These are phyloP conservation scores for Bos javanicus DNA, from an alignment of 2,113 vertebrate species.

Conservation along the genomic window DNA sequence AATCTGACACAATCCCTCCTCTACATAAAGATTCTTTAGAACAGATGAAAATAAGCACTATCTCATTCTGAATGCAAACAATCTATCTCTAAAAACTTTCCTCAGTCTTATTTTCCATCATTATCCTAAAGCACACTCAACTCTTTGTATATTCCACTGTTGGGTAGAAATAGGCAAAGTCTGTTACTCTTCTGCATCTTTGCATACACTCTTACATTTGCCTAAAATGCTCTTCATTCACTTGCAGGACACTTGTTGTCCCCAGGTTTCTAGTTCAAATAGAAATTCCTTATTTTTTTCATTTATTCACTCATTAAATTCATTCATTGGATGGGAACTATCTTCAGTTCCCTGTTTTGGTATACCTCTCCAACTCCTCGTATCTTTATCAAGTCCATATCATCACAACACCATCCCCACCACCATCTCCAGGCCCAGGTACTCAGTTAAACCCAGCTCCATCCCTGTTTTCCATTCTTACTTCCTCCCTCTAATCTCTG, in stretches of 20 bases:
- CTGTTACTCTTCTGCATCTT: background rate
- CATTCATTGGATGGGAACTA: background rate
- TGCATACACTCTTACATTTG: background rate
- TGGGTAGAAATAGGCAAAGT: background rate
- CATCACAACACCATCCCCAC: background rate
- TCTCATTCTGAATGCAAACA: background rate
- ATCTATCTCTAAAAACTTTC: background rate
- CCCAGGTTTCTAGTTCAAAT: background rate
- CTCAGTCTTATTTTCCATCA: background rate
- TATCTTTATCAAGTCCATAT: background rate
- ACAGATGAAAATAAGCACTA: background rate
- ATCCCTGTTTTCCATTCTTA: background rate
- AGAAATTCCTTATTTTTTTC: background rate
- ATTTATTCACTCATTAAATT: background rate
- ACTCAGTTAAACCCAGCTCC: background rate
- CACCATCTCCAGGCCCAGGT: rapidly evolving
- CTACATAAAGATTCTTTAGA: background rate
- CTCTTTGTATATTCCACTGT: background rate
- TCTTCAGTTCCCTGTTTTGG: background rate
- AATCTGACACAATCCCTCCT: background rate
- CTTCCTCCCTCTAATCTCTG: background rate
- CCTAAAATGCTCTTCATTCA: background rate
- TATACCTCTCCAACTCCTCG: background rate
- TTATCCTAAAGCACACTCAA: background rate
- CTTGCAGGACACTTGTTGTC: background rate